Base-by-base conservation (phyloP, 2,797 vertebrate species). In the Tokudaia muenninki region DNA sequence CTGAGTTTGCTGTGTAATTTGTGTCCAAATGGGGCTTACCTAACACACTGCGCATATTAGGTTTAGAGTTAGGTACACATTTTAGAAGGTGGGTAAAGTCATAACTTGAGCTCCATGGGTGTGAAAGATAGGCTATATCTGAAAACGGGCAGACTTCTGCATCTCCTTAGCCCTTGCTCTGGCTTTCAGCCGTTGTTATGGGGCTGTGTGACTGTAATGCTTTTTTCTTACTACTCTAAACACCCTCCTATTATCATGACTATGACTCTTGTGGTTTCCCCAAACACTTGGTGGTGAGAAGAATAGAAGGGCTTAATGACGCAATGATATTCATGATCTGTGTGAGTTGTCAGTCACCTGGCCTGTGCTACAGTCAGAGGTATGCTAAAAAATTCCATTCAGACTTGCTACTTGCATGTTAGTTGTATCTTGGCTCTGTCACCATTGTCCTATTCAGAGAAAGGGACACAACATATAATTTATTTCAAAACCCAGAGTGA, bases 81-180 rank as follows among this genome's bases (percentile, higher is more conserved):
- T 92, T 96, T 91, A 93, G 67, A 47, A 75, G 44, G 61, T 87
- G 41, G 31, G 47, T 12, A 26, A 79, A 70, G 82, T 92, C 26
- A 21, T 44, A 81, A 52, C 50, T 83, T n/a, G 1, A 80, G 95
- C 41, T 81, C 31, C 11, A 3, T 24, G 34, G 61, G 44, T 93
- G 67, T 75, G 6, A 29, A 96, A 50, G 47, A 44, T 70, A 3
- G 7, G 13, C 86, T 90, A 6, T 91, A 74, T 94, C 34, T 94
- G 77, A 96, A 96, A 96, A 47, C 89, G 81, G 63, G 29, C 13
- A 75, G 80, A 86, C 83, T 17, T 37, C 50, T 93, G 47, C 67
- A 59, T 79, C 84, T 92, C 14, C 67, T 83, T 55, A 90, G 92
- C 77, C 24, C 24, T 5, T 37, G 16, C 77, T 92, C 55, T 92